Base-by-base conservation (phyloP, 2,888 invertebrate genomes). In the Venustoraphidia nigricollis region DNA sequence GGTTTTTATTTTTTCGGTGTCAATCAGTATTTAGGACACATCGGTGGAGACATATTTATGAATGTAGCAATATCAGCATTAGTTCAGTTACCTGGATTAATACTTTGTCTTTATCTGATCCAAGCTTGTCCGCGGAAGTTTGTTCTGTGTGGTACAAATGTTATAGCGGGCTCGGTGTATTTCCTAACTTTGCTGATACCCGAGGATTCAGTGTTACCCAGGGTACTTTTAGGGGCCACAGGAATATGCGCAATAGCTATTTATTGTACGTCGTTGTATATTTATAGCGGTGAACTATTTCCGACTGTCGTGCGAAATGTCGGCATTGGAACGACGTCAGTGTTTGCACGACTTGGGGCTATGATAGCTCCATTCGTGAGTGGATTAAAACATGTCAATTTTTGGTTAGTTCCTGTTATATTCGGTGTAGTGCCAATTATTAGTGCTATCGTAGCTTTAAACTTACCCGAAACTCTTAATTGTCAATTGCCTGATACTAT, bases 261-360 rank as follows among this genome's bases (percentile, higher is more conserved):
- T 40, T 77, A 83, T 2, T 94, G 92, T 61, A 85, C 89, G 2
- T 84, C 87, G 2, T 84, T 85, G 5, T 93, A 92, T 62, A 74
- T 93, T 11, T 93, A 86, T 63, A 84, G 86, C 1, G 88, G 89
- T 0, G 93, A 93, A 66, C 64, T 91, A 10, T 92, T 90, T 62
- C 93, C 93, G 0, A 93, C 93, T 0, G 83, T 90, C 2, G 81
- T 91, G 0, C 74, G 93, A 34, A 92, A 91, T 60, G 81, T 85
- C 38, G 92, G 89, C 0, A 80, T 93, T 49, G 93, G 93, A 1
- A 70, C 85, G 3, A 81, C 88, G 34, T 92, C 91, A 0, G 86
- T 89, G 70, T 77, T 83, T 51, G 91, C 91, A 0, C 75, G 92
- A 58, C 67, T 91, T 50, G 93, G 93, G 8, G 89, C 90, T 0